Base-by-base conservation (phyloP, 2,797 vertebrate genomes). In the Psittacula echo region DNA sequence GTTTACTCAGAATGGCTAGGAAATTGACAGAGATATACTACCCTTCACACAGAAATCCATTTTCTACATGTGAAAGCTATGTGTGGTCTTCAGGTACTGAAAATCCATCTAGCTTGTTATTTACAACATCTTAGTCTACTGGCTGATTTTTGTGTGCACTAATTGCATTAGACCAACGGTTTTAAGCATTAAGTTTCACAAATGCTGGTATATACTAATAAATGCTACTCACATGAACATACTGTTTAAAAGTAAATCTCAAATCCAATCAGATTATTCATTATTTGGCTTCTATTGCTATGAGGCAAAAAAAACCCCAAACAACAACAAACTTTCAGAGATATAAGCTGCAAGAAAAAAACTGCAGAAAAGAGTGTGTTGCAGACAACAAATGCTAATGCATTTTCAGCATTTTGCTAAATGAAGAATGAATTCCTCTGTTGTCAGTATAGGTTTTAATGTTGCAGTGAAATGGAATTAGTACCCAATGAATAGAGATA, bases 381-480 rank as follows among this genome's bases (percentile, higher is more conserved):
- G 11, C 34, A 89, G 60, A 72, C 61, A 84, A 56, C 24, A 94
- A 76, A 82, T 42, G 50, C 54, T 74, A 58, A 67, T 45, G 51
- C 51, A 56, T 24, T 60, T 87, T 61, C 47, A 68, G 18, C 20
- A 60, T 89, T 95, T 92, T 81, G 34, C 84, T 90, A 85, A 91
- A 41, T 22, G 37, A 88, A 67, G 45, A 89, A 89, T 32, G 2
- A 72, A 85, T 84, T 93, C 60, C 50, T 96, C 91, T 89, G 61
- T 54, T 91, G 29, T 75, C 66, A 65, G 24, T 45, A 64, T 44
- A 87, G 5, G 4, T 67, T 91, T 91, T 89, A 94, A 79, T 51
- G 56, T 48, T 93, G 41, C 58, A 65, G 27, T 56, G 30, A 96
- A 20, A 89, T 81, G 34, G 95, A 95, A 80, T 86, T 87, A 87